Percentiles rank a stretch among this genome's conserved stretches.
Evolutionary conservation across 2,113 vertebrate genomes (phyloP).

Genomic region (Heptranchias perlo): DNA sequence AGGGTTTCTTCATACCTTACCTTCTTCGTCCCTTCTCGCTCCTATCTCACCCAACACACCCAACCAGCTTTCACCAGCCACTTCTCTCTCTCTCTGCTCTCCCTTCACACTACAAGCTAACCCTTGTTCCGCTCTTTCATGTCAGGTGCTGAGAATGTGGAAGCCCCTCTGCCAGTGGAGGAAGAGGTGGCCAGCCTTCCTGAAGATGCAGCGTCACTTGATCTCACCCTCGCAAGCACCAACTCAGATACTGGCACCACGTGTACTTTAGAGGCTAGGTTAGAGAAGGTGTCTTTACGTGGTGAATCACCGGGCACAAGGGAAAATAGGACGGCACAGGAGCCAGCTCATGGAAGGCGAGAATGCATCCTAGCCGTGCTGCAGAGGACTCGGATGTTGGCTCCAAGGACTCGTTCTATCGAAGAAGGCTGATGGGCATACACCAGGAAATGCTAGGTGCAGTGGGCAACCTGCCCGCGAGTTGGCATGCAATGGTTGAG

Average conservation of each 20-base stretch:
- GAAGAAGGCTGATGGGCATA: too few species aligned
- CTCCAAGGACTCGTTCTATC: too few species aligned
- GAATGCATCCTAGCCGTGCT: too few species aligned
- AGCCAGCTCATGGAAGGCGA: background rate
- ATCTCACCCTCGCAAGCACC: background rate
- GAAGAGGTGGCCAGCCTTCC: background rate
- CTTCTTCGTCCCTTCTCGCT: background rate
- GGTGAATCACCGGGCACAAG: background rate
- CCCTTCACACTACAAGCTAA: background rate
- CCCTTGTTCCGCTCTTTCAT: background rate
- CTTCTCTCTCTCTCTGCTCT: background rate
- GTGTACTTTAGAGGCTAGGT: background rate
- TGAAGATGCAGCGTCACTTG: background rate
- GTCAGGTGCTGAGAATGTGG: background rate
- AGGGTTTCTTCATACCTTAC: background rate
- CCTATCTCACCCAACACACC: background rate
- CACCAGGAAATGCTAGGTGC: too few species aligned
- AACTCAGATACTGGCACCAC: background rate
- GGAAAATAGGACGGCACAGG: background rate
- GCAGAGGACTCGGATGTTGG: background rate
- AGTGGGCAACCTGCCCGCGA: too few species aligned
- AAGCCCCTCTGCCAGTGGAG: background rate
- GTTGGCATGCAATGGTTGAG: too few species aligned
- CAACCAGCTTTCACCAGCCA: background rate
- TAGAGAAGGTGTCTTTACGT: background rate